Evolutionary conservation across 2,888 invertebrate genomes (phyloP), one percentile per base, ranked within the genome.

Genomic region (Trissolcus japonicus): DNA sequence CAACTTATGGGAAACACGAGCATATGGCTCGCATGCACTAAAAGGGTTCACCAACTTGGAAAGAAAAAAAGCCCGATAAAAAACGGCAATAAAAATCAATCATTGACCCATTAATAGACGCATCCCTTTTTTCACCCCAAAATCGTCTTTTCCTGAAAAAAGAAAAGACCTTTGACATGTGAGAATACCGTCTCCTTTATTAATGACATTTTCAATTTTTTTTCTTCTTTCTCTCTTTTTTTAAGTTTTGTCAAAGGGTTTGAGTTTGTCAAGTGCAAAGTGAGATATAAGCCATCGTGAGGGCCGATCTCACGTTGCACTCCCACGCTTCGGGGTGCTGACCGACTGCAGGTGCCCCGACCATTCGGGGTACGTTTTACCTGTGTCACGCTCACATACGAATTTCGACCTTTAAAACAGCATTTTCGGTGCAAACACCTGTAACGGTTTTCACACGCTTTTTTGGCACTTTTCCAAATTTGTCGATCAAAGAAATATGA

Each of bases 301-400:
- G 87, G 86, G 85, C 86, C 84, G 79, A 76, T 82, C 81, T 75
- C 81, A 82, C 82, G 82, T 79, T 82, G 84, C 85, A 87, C 87
- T 87, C 87, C 87, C 87, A 87, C 87, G 87, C 87, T 87, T 85
- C 13, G 81, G 86, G 86, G 86, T 85, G 85, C 62, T 67, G 62
- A 54, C 57, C 83, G 41, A 67, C 40, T 63, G 78, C 78, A 78
- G 78, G 80, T 81, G 78, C 72, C 50, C 46, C 29, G 46, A 29
- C 57, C 25, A 67, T 66, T 51, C 25, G 53, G 67, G 72, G 72
- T 65, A 62, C 63, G 29, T 19, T 63, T 66, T 78, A 65, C 67
- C 67, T 67, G 72, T 48, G 74, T 54, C 14, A 9, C 68, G 50
- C 67, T 66, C 74, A 74, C 62, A 55, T 60, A 55, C 51, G 51